Evolutionary conservation across 2,888 invertebrate genomes (phyloP), one percentile per base, ranked within the genome.

Genomic region (Eupeodes latifasciatus): DNA sequence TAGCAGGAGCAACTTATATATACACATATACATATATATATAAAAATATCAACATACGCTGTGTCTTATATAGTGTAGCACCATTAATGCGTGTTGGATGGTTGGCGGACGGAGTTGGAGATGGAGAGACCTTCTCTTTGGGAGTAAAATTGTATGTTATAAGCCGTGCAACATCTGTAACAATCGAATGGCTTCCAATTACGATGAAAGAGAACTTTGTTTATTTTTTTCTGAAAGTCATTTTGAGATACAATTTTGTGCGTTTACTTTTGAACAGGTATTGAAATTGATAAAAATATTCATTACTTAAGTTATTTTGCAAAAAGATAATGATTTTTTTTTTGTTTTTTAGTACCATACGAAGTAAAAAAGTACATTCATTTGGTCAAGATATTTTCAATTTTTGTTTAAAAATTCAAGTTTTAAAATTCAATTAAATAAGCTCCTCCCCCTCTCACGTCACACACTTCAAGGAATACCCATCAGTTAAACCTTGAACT

Each of bases 1-100:
- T 76, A 66, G 64, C 81, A 59, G 69, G 61, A 81, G 81, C 79
- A 49, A 16, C 5, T 27, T 27, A 2, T 27, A 27, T 27, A 27
- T 2, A 2, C 2, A 27, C 2, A 27, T 27, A 27, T 2, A 16
- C 7, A 40, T 16, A 34, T 9, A 11, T 9, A 57, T 16, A 44
- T 67, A 49, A 61, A 47, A 14, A 36, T 14, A 27, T 0, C 16
- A 9, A 36, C 14, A 44, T 74, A 67, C 19, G 49, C 47, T 47
- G 44, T 40, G 3, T 19, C 16, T 47, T 67, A 66, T 14, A 49
- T 64, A 72, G 55, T 81, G 81, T 19, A 82, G 83, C 66, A 80
- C 83, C 87, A 87, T 87, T 87, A 80, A 87, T 87, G 80, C 76
- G 80, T 80, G 61, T 87, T 83, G 83, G 76, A 53, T 83, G 61